Conservation (phyloP, 2,113 vertebrate genomes). For the Boulengeromyrus knoepffleri region DNA sequence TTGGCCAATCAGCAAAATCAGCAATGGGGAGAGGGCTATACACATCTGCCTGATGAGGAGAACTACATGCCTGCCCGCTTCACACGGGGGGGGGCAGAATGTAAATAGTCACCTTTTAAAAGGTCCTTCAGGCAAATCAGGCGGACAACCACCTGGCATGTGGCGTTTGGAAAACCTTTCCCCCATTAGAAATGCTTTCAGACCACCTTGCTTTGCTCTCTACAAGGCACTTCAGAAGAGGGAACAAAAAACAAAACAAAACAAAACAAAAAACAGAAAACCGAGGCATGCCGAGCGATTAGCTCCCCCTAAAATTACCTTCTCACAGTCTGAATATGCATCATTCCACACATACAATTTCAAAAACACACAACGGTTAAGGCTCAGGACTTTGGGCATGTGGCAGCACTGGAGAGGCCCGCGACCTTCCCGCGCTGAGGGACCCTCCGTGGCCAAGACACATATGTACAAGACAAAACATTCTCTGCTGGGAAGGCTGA, state of each 20-base stretch:
- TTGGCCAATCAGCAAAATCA: not conserved
- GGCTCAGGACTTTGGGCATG: not conserved
- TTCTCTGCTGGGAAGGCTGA: not conserved
- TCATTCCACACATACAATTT: not conserved
- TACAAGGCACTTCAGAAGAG: constrained; percentile 10
- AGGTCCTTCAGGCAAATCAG: not conserved
- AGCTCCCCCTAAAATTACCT: not conserved
- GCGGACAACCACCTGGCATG: not conserved
- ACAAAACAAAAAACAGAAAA: not conserved
- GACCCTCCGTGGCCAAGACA: not conserved
- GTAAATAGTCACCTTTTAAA: not conserved
- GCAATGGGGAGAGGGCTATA: not conserved
- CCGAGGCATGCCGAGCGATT: not conserved
- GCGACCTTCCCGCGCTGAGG: not conserved
- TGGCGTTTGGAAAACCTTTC: not conserved
- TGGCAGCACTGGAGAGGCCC: too few species aligned
- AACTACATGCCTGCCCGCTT: not conserved
- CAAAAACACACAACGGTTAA: not conserved
- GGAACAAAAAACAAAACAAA: not conserved
- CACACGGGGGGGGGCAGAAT: not conserved
- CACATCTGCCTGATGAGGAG: not conserved
- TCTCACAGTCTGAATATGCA: not conserved
- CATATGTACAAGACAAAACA: not conserved
- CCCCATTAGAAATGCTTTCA: not conserved
- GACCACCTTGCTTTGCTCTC: constrained; percentile 32